A percentile compares a stretch with the other conserved stretches of the same genome.
These are phyloP conservation scores for Amphiprion clarkii DNA, from an alignment of 2,797 vertebrate genomes.

Conservation along the genomic window DNA sequence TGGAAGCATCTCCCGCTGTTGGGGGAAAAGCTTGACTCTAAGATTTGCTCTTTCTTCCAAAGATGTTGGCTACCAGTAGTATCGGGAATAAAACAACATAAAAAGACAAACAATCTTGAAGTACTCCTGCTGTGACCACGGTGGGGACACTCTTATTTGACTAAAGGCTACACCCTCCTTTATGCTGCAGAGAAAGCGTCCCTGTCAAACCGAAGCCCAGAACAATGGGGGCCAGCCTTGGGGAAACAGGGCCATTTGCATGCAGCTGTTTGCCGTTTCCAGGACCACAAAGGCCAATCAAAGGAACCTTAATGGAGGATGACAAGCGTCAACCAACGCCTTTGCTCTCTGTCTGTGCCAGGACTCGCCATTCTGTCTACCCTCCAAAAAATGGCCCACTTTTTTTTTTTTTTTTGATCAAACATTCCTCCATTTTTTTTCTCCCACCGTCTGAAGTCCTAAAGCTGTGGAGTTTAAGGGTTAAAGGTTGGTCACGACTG, in stretches of 20 bases:
- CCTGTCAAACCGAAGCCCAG: conserved; percentile 89
- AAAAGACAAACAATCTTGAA: conserved; percentile 87
- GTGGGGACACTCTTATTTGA: conserved; percentile 89
- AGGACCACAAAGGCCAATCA: conserved; percentile 94
- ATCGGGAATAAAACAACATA: conserved; percentile 83
- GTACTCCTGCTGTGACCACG: conserved; percentile 87
- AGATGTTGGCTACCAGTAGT: conserved; percentile 86
- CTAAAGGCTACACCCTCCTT: conserved; percentile 88
- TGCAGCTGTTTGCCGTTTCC: conserved; percentile 97
- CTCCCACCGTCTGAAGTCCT: conserved; percentile 42
- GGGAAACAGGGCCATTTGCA: conserved; percentile 92
- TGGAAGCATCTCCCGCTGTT: conserved; percentile 78
- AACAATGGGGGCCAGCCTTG: conserved; percentile 91
- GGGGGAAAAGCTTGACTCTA: conserved; percentile 85
- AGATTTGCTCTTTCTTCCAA: conserved; percentile 85
- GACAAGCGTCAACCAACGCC: conserved; percentile 90
- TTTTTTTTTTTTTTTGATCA: conserved; percentile 45
- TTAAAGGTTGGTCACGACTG: conserved; percentile 64
- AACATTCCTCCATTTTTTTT: conserved; percentile 73
- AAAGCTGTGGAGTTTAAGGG: conserved; percentile 39
- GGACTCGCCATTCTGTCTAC: conserved; percentile 71
- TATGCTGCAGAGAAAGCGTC: conserved; percentile 90
- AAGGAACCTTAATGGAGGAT: conserved; percentile 90
- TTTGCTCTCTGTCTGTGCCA: conserved; percentile 79
- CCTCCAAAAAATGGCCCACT: conserved; percentile 63